Evolutionary conservation across 2,113 vertebrate genomes (phyloP).

Genomic region (Forbesichthys agassizii): DNA sequence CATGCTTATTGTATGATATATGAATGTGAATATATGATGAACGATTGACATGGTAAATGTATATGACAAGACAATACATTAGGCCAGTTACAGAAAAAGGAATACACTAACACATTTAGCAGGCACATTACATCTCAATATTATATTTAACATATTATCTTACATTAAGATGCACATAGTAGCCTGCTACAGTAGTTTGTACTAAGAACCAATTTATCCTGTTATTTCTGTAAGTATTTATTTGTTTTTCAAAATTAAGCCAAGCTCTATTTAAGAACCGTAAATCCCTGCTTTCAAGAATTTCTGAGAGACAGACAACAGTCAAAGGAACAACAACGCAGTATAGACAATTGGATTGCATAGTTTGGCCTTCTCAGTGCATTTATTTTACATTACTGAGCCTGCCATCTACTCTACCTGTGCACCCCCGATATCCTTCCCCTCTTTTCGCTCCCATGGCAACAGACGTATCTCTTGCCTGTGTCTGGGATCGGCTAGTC

Average conservation of each 20-base stretch:
- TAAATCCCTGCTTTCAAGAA: slow-evolving; percentile 37
- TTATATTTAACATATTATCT: not conserved
- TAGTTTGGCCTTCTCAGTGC: slow-evolving; percentile 49
- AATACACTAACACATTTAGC: no score
- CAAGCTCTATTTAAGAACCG: slow-evolving; percentile 46
- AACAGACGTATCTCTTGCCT: no score
- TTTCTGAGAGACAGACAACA: slow-evolving; percentile 21
- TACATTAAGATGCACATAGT: slow-evolving; percentile 24
- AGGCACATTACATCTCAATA: no score
- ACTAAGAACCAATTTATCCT: slow-evolving; percentile 31
- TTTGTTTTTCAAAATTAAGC: slow-evolving; percentile 34
- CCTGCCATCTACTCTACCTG: slow-evolving; percentile 1
- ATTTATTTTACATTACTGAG: slow-evolving; percentile 16
- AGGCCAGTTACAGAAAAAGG: no score
- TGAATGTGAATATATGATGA: no score
- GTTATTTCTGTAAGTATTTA: slow-evolving; percentile 39
- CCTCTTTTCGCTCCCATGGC: slow-evolving; percentile 14
- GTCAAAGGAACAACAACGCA: slow-evolving; percentile 11
- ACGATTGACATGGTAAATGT: no score
- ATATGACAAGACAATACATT: no score
- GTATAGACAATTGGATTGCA: slow-evolving; percentile 55
- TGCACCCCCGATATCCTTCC: slow-evolving; percentile 14
- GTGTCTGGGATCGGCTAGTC: no score
- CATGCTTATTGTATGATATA: no score
- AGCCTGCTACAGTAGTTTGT: slow-evolving; percentile 8